Evolutionary conservation across 2,113 vertebrate genomes (phyloP).

Genomic region (Passer montanus): DNA sequence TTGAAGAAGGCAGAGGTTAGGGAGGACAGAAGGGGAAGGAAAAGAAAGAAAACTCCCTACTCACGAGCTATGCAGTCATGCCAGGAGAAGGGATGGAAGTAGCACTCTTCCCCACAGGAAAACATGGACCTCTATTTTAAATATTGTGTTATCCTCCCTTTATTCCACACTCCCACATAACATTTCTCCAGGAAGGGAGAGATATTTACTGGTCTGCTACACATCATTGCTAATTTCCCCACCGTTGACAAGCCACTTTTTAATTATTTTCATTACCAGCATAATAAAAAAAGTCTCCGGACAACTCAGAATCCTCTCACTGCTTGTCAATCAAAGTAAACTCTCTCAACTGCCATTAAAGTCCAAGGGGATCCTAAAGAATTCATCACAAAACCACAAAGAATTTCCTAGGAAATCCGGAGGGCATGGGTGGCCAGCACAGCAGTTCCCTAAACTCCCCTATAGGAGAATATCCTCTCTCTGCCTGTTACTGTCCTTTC

Average conservation of each 20-base stretch:
- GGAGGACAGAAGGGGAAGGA: not conserved
- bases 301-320: not conserved
- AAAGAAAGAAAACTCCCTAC: not conserved
- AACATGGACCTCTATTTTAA: not conserved
- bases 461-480: not conserved
- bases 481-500: not conserved
- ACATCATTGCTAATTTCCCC: not conserved
- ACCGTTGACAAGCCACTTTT: not conserved
- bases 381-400: conserved; percentile 13
- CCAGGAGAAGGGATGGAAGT: not conserved
- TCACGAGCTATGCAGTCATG: not conserved
- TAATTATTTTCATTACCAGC: not conserved
- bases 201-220: not conserved
- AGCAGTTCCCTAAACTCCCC: not conserved
- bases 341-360: not conserved
- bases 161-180: not conserved
- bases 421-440: not conserved
- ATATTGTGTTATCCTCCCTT: not conserved
- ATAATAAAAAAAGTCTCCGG: not conserved
- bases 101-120: not conserved
- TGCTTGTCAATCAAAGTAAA: not conserved
- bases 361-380: not conserved
- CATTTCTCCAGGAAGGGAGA: not conserved
- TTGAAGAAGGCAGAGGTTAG: not conserved
- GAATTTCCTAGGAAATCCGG: not conserved